Base-by-base conservation (phyloP, 2,888 invertebrate species). In the Cataglyphis cursor region DNA sequence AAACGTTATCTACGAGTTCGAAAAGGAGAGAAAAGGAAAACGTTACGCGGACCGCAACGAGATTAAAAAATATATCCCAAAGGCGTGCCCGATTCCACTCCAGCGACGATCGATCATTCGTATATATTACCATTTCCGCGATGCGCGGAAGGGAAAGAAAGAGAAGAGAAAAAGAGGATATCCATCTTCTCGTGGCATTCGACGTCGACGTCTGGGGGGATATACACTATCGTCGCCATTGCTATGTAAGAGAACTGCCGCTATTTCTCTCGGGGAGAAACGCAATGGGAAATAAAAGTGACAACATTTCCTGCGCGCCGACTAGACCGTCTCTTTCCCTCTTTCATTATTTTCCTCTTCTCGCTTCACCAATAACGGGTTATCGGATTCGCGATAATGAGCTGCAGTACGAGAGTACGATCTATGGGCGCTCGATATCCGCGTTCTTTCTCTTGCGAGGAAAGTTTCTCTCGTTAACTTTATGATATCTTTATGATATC, bases 81-180 rank as follows among this genome's bases (percentile, higher is more conserved):
- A 81, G 82, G 68, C 62, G 78, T 59, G 74, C 73, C 83, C 81
- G 83, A 83, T 89, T 82, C 83, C 81, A 81, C 82, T 80, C 72
- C 70, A 81, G 74, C 76, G 74, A 78, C 89, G 88, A 90, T 89
- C 89, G 89, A 89, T 89, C 88, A 89, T 89, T 88, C 84, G 75
- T 83, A 70, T 83, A 62, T 74, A 88, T 90, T 87, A 87, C 81
- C 83, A 85, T 83, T 86, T 83, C 70, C 65, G 57, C 44, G 68
- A 70, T 38, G 78, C 18, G 24, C 51, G 64, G 66, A 75, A 51
- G 51, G n/a, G 72, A 83, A 80, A 85, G 85, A 88, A 84, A 83
- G 66, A 66, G 74, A 51, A 75, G 74, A 82, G 82, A 85, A 86
- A 88, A 84, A 83, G 64, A 66, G 74, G 76, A 65, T 70, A 90